Evolutionary conservation across 2,888 invertebrate species (phyloP), one percentile per base, ranked within the genome.

Genomic region (Mylabris sibirica): DNA sequence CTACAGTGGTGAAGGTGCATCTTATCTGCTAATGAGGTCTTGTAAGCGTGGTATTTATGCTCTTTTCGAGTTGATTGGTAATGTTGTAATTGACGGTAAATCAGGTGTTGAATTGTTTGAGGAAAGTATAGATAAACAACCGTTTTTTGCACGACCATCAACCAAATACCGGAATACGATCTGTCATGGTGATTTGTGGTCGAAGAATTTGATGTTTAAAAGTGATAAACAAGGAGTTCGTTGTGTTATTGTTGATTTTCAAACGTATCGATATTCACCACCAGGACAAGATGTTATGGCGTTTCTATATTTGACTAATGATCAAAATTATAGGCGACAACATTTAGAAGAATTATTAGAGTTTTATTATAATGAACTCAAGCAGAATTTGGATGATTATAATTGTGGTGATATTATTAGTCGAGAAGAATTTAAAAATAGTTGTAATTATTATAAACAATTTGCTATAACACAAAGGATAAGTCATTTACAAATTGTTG

Each of bases 171-270:
- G 78, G 5, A 87, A 87, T 72, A 82, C 84, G 0, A 75, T 87
- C 1, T 77, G 78, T 12, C 87, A 87, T 69, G 86, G 84, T 3
- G 87, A 87, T 76, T 75, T 86, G 20, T 87, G 87, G 87, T 80
- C 84, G 0, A 86, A 86, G 65, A 87, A 87, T 72, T 68, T 86
- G 0, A 80, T 87, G 79, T 85, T 86, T 20, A 78, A 79, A 67
- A 70, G 69, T 49, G 72, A 71, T 65, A 69, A 80, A 77, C 71
- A 72, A 75, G 70, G 41, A 53, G 65, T 65, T 5, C 67, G 74
- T 64, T 83, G 82, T 12, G 77, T 73, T 65, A 69, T 79, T 34
- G 72, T 80, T 5, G 80, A 80, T 71, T 80, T 78, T 63, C 80
- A 81, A 73, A 73, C 71, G 12, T 78, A 75, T 60, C 71, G 79